A percentile compares a stretch with the other conserved stretches of the same genome.
Evolutionary conservation across 2,888 invertebrate genomes (phyloP).

Genomic region (Drosophila sordidapex): DNA sequence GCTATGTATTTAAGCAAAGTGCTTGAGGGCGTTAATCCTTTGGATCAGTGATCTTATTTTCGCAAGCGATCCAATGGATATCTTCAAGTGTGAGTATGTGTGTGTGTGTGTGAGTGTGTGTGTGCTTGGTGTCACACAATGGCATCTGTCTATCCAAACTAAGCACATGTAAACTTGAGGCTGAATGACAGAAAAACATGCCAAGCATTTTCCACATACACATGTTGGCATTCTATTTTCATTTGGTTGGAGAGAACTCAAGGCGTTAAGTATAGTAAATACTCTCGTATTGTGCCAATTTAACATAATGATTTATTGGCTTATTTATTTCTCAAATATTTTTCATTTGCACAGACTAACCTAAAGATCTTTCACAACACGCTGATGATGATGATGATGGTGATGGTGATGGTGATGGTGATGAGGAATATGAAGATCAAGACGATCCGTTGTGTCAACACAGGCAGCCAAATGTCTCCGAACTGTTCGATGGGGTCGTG

Average conservation of each 20-base stretch:
- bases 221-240: slow-evolving; percentile 73
- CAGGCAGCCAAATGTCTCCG: slow-evolving; percentile 47
- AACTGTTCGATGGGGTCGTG: slow-evolving; percentile 55
- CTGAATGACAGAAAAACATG: slow-evolving; percentile 71
- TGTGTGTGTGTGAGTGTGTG: neutral
- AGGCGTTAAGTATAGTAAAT: slow-evolving; percentile 58
- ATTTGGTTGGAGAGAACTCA: slow-evolving; percentile 48
- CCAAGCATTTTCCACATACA: slow-evolving; percentile 71
- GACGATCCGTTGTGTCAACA: slow-evolving; percentile 43
- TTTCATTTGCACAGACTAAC: slow-evolving; percentile 49
- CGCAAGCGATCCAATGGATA: slow-evolving; percentile 35
- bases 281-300: slow-evolving; percentile 66
- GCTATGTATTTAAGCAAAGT: slow-evolving; percentile 15
- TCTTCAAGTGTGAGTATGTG: neutral
- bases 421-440: slow-evolving; percentile 23
- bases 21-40: slow-evolving; percentile 30
- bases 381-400: slow-evolving; percentile 2
- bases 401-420: slow-evolving; percentile 5
- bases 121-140: slow-evolving; percentile 23
- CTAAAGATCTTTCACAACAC: slow-evolving; percentile 69
- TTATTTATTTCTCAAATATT: slow-evolving; percentile 76
- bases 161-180: slow-evolving; percentile 60
- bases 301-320: slow-evolving; percentile 77
- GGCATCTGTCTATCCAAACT: slow-evolving; percentile 60
- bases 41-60: slow-evolving; percentile 46